A percentile compares a stretch with the other conserved stretches of the same genome.
phyloP scores from a whole-genome alignment of 2,797 vertebrate species.

The Carduelis carduelis region DNA sequence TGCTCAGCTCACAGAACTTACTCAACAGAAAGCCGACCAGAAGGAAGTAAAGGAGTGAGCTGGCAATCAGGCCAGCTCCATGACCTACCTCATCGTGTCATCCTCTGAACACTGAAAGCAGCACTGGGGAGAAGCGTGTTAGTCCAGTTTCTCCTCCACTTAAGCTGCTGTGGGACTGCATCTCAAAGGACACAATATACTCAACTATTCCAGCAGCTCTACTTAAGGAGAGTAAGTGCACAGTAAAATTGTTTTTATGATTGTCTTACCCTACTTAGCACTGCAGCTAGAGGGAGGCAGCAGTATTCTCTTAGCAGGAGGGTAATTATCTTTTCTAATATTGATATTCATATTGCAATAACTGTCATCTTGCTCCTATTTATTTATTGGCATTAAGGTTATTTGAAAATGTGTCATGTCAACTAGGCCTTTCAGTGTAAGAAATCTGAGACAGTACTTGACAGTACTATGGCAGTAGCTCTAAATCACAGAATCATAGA shows the following conservation, averaged over 20 bases:
- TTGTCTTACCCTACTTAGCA: neutral
- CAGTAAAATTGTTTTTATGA: neutral
- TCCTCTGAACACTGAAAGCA: neutral
- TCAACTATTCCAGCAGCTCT: neutral
- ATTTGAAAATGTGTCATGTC: neutral
- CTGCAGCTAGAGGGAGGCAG: neutral
- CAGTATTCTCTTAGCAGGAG: neutral
- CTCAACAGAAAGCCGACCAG: neutral
- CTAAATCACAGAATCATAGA: neutral
- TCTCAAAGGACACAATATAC: neutral
- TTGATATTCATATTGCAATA: neutral
- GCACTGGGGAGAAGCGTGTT: neutral
- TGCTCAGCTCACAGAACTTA: neutral
- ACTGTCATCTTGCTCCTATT: neutral
- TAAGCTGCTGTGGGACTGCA: neutral
- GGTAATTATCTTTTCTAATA: neutral
- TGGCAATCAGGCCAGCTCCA: neutral
- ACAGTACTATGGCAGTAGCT: neutral
- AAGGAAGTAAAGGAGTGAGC: neutral
- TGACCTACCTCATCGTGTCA: neutral
- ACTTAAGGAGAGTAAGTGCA: neutral
- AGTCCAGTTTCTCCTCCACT: neutral
- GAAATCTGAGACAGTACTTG: neutral
- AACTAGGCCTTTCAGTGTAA: neutral
- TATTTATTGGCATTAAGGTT: neutral